These are phyloP conservation scores for Pemphigus obesinymphae DNA, from an alignment of 1,140 invertebrate species.

Conservation along the genomic window DNA sequence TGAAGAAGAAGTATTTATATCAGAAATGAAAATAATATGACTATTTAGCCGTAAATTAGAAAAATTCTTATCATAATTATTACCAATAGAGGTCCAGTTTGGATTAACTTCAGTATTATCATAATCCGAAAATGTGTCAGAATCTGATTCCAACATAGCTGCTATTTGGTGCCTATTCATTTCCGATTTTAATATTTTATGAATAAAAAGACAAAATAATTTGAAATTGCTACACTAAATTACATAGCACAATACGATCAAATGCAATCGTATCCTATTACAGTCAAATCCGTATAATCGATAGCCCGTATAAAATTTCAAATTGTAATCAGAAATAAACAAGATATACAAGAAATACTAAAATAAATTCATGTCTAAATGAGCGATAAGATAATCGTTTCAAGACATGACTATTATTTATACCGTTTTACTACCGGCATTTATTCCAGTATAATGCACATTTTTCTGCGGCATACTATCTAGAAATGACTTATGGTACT, in stretches of 20 bases:
- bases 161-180: background rate
- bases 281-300: background rate
- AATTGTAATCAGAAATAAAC: background rate
- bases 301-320: background rate
- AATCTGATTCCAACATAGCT: background rate
- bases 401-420: no score
- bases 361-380: no score
- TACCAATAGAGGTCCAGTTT: background rate
- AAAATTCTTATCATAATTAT: background rate
- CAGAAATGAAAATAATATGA: background rate
- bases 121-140: background rate
- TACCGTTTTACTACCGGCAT: no score
- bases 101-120: background rate
- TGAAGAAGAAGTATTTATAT: background rate
- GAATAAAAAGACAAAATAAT: background rate
- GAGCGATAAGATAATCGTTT: no score
- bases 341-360: no score
- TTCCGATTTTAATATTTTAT: background rate
- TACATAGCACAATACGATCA: background rate
- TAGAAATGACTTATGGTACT: no score
- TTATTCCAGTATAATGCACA: no score
- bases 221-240: background rate
- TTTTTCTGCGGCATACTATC: no score
- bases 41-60: background rate
- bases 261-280: background rate